These are phyloP conservation scores for Acheta domesticus DNA, from an alignment of 2,888 invertebrate species.

Conservation along the genomic window DNA sequence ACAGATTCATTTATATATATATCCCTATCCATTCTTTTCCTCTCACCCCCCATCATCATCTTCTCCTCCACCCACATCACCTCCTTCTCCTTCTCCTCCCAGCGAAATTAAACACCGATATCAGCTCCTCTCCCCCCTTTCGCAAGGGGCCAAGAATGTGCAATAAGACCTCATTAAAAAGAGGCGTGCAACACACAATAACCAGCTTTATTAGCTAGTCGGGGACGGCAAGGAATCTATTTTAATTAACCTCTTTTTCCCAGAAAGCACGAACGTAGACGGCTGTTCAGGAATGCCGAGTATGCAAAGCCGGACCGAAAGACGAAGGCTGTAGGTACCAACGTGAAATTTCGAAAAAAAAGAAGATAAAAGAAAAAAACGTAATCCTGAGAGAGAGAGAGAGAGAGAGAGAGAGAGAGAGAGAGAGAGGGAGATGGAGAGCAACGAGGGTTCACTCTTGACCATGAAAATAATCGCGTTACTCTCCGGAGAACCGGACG, in stretches of 20 bases:
- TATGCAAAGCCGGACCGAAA: neutral
- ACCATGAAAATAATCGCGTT: conserved; percentile 3
- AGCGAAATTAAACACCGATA: conserved; percentile 31
- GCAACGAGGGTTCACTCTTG: neutral
- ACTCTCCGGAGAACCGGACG: neutral
- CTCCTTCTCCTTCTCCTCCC: neutral
- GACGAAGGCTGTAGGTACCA: neutral
- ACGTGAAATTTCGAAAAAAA: neutral
- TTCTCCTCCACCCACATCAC: neutral
- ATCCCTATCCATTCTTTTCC: neutral
- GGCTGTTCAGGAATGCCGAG: neutral
- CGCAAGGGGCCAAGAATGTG: conserved; percentile 30
- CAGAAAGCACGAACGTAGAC: conserved; percentile 18
- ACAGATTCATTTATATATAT: no score
- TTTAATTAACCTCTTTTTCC: conserved; percentile 33
- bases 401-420: neutral
- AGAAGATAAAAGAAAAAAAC: conserved; percentile 20
- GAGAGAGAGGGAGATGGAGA: neutral
- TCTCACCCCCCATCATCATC: neutral
- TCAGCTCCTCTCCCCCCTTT: neutral
- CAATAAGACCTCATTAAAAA: conserved; percentile 36
- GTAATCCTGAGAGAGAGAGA: neutral
- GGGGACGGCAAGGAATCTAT: conserved; percentile 32
- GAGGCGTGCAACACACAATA: conserved; percentile 32
- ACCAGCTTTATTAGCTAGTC: conserved; percentile 35